Percentiles rank a stretch among this genome's conserved stretches.
Conservation (phyloP, 2,797 vertebrate genomes). For the Sebastes steindachneri region DNA sequence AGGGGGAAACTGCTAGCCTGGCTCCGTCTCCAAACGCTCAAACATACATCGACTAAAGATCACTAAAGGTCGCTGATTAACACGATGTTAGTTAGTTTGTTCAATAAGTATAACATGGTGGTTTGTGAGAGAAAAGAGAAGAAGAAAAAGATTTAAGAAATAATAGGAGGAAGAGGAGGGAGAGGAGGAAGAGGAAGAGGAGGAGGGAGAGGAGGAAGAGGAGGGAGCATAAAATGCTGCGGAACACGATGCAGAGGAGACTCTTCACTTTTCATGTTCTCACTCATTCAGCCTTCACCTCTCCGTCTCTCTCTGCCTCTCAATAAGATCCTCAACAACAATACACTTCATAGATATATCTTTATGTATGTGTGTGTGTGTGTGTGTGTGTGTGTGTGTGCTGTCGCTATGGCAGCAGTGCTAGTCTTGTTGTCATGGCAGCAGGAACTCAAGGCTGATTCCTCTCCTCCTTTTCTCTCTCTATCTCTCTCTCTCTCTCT, state of each 20-base stretch:
- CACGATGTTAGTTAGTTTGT: too few relatives aligned
- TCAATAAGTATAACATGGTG: too few relatives aligned
- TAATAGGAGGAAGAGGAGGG: too few relatives aligned
- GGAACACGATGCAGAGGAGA: conserved; percentile 3
- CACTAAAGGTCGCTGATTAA: too few relatives aligned
- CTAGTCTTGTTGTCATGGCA: conserved; percentile 82
- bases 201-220: neutral
- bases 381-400: conserved; percentile 5
- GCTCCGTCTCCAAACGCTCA: too few relatives aligned
- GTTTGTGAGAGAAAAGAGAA: too few relatives aligned
- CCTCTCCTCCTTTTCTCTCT: conserved; percentile 10
- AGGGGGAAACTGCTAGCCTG: too few relatives aligned
- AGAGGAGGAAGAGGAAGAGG: too few relatives aligned
- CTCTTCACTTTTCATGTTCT: neutral
- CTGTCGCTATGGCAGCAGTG: conserved; percentile 74
- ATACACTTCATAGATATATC: conserved; percentile 28
- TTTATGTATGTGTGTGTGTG: neutral
- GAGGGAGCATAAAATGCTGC: neutral
- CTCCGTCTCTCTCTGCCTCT: conserved; percentile 11
- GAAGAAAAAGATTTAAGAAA: too few relatives aligned
- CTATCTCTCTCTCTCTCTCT: neutral
- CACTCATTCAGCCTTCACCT: conserved; percentile 26
- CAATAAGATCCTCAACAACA: conserved; percentile 13
- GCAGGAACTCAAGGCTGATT: conserved; percentile 76
- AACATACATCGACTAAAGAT: too few relatives aligned